Evolutionary conservation across 30 jellyfish, hydroid and myxozoan species (phyloP), one percentile per base, ranked within the genome.

Genomic region (Catostylus mosaicus): DNA sequence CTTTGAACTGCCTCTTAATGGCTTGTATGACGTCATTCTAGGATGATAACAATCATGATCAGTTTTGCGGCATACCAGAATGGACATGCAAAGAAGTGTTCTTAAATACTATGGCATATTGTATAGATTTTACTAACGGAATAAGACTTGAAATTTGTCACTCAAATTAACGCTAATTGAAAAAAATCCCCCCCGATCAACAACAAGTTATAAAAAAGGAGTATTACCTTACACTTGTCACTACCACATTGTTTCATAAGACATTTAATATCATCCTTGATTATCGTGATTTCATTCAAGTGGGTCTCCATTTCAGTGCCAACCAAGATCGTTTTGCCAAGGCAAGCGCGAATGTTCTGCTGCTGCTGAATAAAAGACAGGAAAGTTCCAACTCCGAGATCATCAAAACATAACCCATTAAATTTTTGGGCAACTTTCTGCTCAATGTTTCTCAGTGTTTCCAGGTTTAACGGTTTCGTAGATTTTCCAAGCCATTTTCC

Each of bases 371-470:
- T 11, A 47, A 84, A 90, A 56, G 59, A 67, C 27, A 90, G 78
- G 61, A 83, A 84, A 22, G 95, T n/a, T 0, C 95, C 97, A 47
- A 56, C 87, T 8, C 97, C 94, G 16, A 90, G 51, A 48, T 66
- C 69, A 7, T 78, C 92, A 54, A 90, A 90, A 19, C 88, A 51
- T 0, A 46, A 19, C 26, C 85, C 62, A 23, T 75, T 33, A 24
- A 75, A 54, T 3, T 38, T 32, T 35, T 73, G 86, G 4, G 61
- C 78, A 31, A 83, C 82, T 18, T 46, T 57, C 12, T 34, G 73
- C 51, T 83, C 93, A 18, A 83, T 40, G n/a, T n/a, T 60, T 30
- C 56, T n/a, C 74, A 83, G 50, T 1, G 56, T 19, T 54, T 36
- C 19, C 35, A 83, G 35, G 24, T 83, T 67, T 37, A 83, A 20